Base-by-base conservation (phyloP, 2,888 invertebrate genomes). In the Helobdella robusta region DNA sequence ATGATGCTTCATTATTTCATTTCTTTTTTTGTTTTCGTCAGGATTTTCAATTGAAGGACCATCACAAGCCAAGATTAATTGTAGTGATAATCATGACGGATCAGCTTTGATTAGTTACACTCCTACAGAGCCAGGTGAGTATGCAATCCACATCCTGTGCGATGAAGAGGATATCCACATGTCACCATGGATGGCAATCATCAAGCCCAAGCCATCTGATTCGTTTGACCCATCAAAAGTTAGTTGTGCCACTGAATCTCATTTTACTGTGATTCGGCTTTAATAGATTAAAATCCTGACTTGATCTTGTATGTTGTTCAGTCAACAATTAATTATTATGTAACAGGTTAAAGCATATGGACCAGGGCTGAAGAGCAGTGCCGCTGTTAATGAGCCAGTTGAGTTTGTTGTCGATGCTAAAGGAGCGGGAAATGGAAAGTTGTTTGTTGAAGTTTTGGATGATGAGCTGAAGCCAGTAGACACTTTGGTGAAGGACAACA, bases 151-250 rank as follows among this genome's bases (percentile, higher is more conserved):
- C 75, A 86, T 90, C 73, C 82, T 90, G 64, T 89, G 89, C 75
- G 86, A 89, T 77, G 87, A 87, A 72, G 89, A 91, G 80, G 90
- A 92, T 81, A 90, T 92, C 79, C 89, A 89, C 59, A 86, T 87
- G 74, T 89, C 89, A 46, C 91, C 91, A 1, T 90, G 86, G 77
- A 88, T 91, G 79, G 87, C 89, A 62, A 85, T 87, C 74, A 85
- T 90, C 73, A 77, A 86, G 66, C 87, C 89, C 11, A 54, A 56
- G 36, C 73, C 73, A 18, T 34, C 61, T 35, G 56, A 30, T 4
- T 66, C 60, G 60, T 72, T 72, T 59, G 68, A 71, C 54, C 69
- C 71, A 36, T 64, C 62, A 30, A 69, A 68, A 67, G 70, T 70
- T 2, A 25, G 61, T 34, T 44, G 11, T 11, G 11, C 20, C 20